phyloP scores from a whole-genome alignment of 2,113 vertebrate species.

The Corythaixoides concolor region DNA sequence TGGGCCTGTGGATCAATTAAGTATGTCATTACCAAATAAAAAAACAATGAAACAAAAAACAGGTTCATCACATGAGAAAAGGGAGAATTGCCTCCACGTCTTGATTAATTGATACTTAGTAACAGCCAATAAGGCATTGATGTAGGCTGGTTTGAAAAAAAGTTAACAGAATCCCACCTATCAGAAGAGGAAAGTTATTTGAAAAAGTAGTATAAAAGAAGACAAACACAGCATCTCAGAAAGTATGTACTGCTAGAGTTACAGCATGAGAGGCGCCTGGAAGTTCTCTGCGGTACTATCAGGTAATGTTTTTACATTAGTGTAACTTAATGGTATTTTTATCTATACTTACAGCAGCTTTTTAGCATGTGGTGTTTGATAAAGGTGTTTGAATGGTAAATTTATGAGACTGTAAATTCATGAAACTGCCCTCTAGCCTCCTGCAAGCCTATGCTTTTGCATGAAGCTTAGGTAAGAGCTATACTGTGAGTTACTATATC shows the following conservation, averaged over 20 bases:
- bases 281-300: not conserved
- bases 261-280: not conserved
- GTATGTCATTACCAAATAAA: not conserved
- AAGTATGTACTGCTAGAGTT: accelerated
- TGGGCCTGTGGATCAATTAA: not conserved
- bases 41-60: not conserved
- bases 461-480: not conserved
- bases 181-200: not conserved
- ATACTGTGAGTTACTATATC: not conserved
- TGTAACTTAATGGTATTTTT: not conserved
- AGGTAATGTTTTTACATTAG: not conserved
- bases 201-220: not conserved
- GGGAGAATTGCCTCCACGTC: not conserved
- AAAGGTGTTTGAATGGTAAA: not conserved
- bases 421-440: not conserved
- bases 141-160: not conserved
- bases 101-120: not conserved
- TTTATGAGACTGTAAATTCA: not conserved
- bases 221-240: not conserved
- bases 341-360: not conserved
- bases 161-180: not conserved
- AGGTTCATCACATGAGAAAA: not conserved
- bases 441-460: not conserved
- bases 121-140: not conserved
- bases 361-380: not conserved